phyloP scores from a whole-genome alignment of 2,113 vertebrate species.

The Gopherus evgoodei region DNA sequence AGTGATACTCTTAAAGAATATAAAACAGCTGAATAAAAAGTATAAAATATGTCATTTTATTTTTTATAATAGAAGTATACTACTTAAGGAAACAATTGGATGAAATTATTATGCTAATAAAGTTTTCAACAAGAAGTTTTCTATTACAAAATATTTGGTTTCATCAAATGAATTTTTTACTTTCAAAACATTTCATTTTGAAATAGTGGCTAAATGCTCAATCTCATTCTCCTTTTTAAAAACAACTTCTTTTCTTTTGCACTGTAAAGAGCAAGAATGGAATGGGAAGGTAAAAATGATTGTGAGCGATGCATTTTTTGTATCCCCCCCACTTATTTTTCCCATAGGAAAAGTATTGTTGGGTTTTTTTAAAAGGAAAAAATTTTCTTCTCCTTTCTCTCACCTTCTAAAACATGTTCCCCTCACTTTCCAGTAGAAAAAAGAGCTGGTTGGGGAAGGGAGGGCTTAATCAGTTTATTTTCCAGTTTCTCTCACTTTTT shows the following conservation, averaged over 20 bases:
- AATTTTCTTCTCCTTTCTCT: neutral
- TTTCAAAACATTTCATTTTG: neutral
- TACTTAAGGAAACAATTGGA: neutral
- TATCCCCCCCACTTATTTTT: too few relatives aligned
- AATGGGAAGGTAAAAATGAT: neutral
- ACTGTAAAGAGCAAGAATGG: neutral
- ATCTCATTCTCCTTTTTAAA: neutral
- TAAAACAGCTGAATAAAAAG: neutral
- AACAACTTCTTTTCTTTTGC: neutral
- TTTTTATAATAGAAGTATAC: neutral
- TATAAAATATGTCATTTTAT: neutral
- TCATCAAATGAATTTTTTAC: neutral
- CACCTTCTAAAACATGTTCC: neutral
- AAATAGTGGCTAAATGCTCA: neutral
- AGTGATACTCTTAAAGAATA: neutral
- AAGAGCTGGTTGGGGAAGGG: neutral
- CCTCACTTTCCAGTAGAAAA: neutral
- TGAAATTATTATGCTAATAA: neutral
- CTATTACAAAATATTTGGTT: accelerated
- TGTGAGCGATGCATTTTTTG: too few relatives aligned
- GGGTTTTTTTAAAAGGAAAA: neutral
- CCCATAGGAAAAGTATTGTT: neutral
- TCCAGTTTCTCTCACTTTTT: neutral
- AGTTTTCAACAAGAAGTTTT: accelerated
- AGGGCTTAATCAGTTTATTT: neutral